These are phyloP conservation scores for Sebastolobus altivelis DNA, from an alignment of 2,797 vertebrate species.

Conservation along the genomic window DNA sequence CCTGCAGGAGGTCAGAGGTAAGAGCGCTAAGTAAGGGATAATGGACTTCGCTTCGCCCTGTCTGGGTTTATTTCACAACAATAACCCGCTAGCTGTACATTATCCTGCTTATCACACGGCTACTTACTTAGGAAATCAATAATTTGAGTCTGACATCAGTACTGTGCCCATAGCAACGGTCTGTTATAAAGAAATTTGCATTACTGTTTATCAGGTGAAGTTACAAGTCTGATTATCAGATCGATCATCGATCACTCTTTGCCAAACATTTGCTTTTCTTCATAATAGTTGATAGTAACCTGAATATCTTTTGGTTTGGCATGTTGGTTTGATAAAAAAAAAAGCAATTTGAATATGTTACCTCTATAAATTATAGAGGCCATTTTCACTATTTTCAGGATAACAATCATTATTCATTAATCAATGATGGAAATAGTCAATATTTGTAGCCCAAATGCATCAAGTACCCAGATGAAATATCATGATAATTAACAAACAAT, in stretches of 20 bases:
- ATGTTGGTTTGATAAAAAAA: neutral
- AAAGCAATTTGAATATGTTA: too few species aligned
- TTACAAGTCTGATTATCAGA: too few species aligned
- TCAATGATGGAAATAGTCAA: neutral
- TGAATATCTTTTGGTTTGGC: neutral
- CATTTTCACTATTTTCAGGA: neutral
- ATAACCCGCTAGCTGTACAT: too few species aligned
- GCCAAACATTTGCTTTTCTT: neutral
- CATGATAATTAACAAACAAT: neutral
- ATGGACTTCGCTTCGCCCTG: too few species aligned
- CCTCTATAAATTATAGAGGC: neutral
- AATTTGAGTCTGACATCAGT: too few species aligned
- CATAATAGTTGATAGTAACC: neutral
- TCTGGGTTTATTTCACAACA: too few species aligned
- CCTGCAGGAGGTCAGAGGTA: conserved; percentile 76
- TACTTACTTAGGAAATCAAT: too few species aligned
- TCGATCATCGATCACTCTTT: neutral
- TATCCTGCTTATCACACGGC: too few species aligned
- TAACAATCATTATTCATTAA: neutral
- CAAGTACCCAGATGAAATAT: neutral
- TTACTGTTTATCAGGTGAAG: too few species aligned
- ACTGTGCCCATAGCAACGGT: too few species aligned
- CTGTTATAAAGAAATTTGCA: too few species aligned
- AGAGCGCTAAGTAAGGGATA: neutral
- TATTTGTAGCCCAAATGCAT: neutral